A percentile compares a stretch with the other conserved stretches of the same genome.
Evolutionary conservation across 2,888 invertebrate genomes (phyloP).

Genomic region (Adelphocoris suturalis): DNA sequence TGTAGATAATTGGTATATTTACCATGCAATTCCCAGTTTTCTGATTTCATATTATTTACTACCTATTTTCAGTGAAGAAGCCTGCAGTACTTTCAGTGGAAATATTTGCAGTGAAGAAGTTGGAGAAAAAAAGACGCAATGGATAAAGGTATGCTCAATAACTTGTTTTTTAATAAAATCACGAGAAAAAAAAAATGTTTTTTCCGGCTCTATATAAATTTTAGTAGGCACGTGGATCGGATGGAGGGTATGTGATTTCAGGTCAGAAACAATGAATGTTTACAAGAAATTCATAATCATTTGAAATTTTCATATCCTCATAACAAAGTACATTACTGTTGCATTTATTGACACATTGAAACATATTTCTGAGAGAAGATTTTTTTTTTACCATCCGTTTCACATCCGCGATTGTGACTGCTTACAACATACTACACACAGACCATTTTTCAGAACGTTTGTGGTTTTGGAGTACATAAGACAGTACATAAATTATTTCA

Average conservation of each 20-base stretch:
- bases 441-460: conserved; percentile 34
- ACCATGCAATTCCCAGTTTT: too few relatives aligned
- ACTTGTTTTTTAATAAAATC: conserved; percentile 25
- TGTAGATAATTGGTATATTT: too few relatives aligned
- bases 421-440: conserved; percentile 15
- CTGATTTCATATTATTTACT: too few relatives aligned
- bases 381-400: conserved; percentile 7
- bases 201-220: conserved; percentile 37
- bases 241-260: conserved; percentile 24
- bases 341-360: too few relatives aligned
- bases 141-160: conserved; percentile 48
- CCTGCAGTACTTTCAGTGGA: conserved; percentile 44
- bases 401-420: conserved; percentile 32
- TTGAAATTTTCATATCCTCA: too few relatives aligned
- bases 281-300: neutral
- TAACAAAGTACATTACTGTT: too few relatives aligned
- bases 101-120: conserved; percentile 35
- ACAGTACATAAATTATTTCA: conserved; percentile 44
- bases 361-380: too few relatives aligned
- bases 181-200: neutral
- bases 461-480: conserved; percentile 29
- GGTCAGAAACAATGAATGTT: conserved; percentile 27
- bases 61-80: too few relatives aligned
- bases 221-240: conserved; percentile 29
- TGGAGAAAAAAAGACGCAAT: conserved; percentile 38